Evolutionary conservation across 2,888 invertebrate species (phyloP), one percentile per base, ranked within the genome.

Genomic region (Tromatobia lineatoria): DNA sequence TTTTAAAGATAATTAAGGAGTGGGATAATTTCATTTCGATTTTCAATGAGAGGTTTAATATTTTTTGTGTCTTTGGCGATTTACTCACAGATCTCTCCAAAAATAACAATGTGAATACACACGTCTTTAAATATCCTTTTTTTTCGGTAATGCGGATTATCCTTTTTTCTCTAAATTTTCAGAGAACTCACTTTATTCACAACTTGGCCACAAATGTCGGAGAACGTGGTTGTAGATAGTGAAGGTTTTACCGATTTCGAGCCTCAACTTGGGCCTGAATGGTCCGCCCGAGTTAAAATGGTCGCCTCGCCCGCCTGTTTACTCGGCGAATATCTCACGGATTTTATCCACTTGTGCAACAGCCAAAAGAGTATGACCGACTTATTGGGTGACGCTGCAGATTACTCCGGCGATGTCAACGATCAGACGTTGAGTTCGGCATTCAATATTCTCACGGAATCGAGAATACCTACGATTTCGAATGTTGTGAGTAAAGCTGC

Each of bases 211-310:
- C 95, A 96, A 91, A 95, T 99, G 86, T 96, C 97, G 2, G 99
- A 98, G 93, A 96, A 97, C 92, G 95, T 97, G 81, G 96, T 98
- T 34, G 96, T 98, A 1, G 99, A 99, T 92, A 97, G 97, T 85
- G 97, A 97, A 88, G 96, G 96, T 86, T 98, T 97, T 93, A 96
- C 97, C 23, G 98, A 99, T 93, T 96, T 99, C 90, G 97, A 98
- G 92, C 98, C 99, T 1, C 93, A 95, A 64, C 95, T 95, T 95
- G 95, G 98, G 90, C 97, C 97, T 0, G 95, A 96, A 79, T 99
- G 98, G 98, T 96, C 96, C 0, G 94, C 96, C 15, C 95, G 96
- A 86, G 94, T 96, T 10, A 95, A 95, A 91, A 95, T 96, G 94
- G 95, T 96, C 25, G 95, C 96, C 18, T 95, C 96, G 77, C 96